phyloP scores from a whole-genome alignment of 2,888 invertebrate genomes.

The Limnephilus marmoratus region DNA sequence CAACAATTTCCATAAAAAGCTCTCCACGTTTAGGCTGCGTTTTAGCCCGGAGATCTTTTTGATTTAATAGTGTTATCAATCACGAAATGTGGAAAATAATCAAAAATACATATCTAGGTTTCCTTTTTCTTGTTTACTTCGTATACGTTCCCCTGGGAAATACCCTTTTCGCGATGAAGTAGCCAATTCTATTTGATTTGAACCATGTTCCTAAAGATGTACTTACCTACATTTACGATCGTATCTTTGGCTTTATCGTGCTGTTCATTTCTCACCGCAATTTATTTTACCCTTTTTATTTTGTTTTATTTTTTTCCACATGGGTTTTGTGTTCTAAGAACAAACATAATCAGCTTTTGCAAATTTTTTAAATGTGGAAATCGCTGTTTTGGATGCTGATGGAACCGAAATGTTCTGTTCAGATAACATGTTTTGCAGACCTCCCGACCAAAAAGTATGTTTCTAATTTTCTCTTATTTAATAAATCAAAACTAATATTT shows the following conservation, averaged over 20 bases:
- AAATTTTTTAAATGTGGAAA: too few relatives aligned
- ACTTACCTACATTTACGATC: not conserved
- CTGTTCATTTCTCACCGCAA: not conserved
- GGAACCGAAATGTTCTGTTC: too few relatives aligned
- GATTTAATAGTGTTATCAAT: not conserved
- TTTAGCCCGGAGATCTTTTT: not conserved
- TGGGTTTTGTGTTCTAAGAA: not conserved
- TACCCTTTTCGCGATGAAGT: not conserved
- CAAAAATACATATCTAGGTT: not conserved
- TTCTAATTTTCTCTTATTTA: too few relatives aligned
- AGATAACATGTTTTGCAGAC: too few relatives aligned
- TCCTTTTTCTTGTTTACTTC: not conserved
- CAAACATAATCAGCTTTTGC: too few relatives aligned
- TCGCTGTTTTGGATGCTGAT: too few relatives aligned
- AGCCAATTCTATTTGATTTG: constrained; percentile 2
- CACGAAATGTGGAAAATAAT: not conserved
- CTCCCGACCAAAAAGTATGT: too few relatives aligned
- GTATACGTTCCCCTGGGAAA: not conserved
- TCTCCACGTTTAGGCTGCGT: not conserved
- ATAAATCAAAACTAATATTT: too few relatives aligned
- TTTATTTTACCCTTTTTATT: not conserved
- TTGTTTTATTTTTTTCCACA: not conserved
- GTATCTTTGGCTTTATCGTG: not conserved
- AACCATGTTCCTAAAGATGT: not conserved
- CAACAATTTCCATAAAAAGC: not conserved